phyloP scores from a whole-genome alignment of 2,113 vertebrate genomes.

The Cairina moschata region DNA sequence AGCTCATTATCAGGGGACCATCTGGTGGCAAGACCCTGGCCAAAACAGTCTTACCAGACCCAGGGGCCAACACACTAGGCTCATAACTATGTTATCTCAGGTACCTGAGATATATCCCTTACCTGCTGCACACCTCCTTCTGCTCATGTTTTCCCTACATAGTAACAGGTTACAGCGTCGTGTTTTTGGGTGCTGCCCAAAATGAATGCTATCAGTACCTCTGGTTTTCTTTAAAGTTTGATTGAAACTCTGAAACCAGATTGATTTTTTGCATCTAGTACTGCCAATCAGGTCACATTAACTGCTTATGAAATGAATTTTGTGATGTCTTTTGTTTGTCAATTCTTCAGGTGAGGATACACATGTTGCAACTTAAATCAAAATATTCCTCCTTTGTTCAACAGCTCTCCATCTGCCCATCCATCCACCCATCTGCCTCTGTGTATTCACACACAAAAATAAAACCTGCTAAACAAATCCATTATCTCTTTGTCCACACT shows the following conservation, averaged over 20 bases:
- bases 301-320: not conserved
- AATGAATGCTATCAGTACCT: not conserved
- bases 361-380: not conserved
- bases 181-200: not conserved
- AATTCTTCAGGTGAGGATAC: constrained; percentile 23
- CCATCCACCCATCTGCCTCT: constrained; percentile 20
- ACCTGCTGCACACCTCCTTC: not conserved
- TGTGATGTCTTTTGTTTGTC: not conserved
- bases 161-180: not conserved
- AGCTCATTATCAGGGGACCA: not conserved
- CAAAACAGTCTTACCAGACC: not conserved
- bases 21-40: not conserved
- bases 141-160: fast-evolving
- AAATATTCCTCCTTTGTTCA: constrained; percentile 7
- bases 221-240: not conserved
- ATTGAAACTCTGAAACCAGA: not conserved
- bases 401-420: constrained; percentile 40
- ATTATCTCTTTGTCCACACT: not conserved
- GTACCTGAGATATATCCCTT: not conserved
- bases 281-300: not conserved
- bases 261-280: not conserved
- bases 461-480: constrained; percentile 29
- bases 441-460: not conserved
- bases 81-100: not conserved
- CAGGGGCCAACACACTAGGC: not conserved